Percentiles rank a stretch among this genome's conserved stretches.
Evolutionary conservation across 1,140 invertebrate species (phyloP).

Genomic region (Melitaea cinxia): DNA sequence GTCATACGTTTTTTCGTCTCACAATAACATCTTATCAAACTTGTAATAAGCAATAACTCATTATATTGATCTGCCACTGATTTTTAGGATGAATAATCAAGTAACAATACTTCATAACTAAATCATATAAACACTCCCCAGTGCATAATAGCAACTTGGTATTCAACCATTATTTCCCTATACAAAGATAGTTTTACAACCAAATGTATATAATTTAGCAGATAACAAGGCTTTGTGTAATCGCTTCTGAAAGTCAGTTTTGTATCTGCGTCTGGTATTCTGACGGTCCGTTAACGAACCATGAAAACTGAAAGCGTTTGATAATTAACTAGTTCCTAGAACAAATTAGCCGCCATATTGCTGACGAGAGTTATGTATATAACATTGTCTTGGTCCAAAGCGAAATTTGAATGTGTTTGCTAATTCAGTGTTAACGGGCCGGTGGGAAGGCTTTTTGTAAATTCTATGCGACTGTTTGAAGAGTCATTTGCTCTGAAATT

Average conservation of each 20-base stretch:
- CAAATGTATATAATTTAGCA: background rate
- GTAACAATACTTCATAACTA: too few species aligned
- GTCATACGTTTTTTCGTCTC: too few species aligned
- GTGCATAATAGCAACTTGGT: too few species aligned
- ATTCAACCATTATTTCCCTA: background rate
- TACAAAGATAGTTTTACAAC: background rate
- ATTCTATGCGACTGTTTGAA: background rate
- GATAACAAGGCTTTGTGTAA: constrained; percentile 41
- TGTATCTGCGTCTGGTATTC: constrained; percentile 40
- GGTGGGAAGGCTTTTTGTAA: background rate
- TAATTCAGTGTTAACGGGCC: background rate
- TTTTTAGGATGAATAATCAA: too few species aligned
- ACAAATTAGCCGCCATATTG: constrained; percentile 18
- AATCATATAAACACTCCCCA: too few species aligned
- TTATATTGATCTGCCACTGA: too few species aligned
- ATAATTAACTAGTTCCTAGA: constrained; percentile 41
- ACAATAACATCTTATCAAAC: too few species aligned
- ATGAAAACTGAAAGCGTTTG: constrained; percentile 56
- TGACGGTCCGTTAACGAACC: constrained; percentile 39
- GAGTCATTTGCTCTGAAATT: background rate
- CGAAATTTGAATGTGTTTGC: constrained; percentile 8
- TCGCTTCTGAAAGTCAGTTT: constrained; percentile 36
- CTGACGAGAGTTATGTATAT: constrained; percentile 7
- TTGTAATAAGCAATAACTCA: too few species aligned
- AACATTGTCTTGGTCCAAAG: constrained; percentile 6